phyloP scores from a whole-genome alignment of 2,113 vertebrate species.

The Cyrtonyx montezumae region DNA sequence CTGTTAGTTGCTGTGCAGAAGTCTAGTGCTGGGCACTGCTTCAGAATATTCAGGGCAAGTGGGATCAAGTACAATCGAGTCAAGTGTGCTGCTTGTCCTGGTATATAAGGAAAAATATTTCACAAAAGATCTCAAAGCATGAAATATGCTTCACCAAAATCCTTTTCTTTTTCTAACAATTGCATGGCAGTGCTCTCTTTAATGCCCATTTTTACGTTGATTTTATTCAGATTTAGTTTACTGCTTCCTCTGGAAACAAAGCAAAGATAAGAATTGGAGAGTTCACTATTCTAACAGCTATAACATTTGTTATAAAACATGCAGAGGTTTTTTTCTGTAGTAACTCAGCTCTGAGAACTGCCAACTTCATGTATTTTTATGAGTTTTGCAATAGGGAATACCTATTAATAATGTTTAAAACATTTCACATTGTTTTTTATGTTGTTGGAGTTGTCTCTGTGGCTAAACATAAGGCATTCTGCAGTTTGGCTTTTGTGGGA shows the following conservation, averaged over 20 bases:
- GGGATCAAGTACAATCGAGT: not conserved
- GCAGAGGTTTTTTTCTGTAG: not conserved
- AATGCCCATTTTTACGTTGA: not conserved
- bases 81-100: not conserved
- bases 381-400: not conserved
- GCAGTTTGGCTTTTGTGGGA: not conserved
- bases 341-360: not conserved
- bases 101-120: not conserved
- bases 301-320: not conserved
- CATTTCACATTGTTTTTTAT: not conserved
- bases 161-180: not conserved
- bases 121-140: not conserved
- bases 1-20: not conserved
- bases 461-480: not conserved
- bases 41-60: not conserved
- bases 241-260: not conserved
- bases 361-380: not conserved
- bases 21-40: not conserved
- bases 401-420: not conserved
- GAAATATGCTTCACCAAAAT: not conserved
- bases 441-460: not conserved
- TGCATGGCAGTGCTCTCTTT: not conserved
- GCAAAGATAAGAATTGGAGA: not conserved
- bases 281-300: not conserved
- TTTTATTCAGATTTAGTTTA: not conserved